Conservation (phyloP, 2,888 invertebrate genomes). For the Parnassius smintheus region DNA sequence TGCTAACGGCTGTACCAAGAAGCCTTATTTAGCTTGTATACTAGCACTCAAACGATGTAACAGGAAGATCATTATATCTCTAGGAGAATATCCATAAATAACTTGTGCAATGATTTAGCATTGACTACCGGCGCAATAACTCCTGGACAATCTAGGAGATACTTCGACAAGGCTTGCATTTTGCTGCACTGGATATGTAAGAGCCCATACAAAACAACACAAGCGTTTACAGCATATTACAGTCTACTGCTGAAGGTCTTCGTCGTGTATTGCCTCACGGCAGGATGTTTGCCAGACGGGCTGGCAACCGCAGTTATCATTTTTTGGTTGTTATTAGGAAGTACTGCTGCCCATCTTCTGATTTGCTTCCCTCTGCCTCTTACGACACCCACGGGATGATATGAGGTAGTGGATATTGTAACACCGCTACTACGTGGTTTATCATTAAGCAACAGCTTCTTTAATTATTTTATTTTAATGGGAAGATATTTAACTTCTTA, state of each 20-base stretch:
- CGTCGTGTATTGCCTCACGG: too few relatives aligned
- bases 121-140: conserved; percentile 24
- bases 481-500: too few relatives aligned
- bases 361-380: too few relatives aligned
- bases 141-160: conserved; percentile 23
- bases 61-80: conserved; percentile 24
- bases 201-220: neutral
- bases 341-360: too few relatives aligned
- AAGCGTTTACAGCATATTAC: neutral
- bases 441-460: neutral
- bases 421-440: too few relatives aligned
- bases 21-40: conserved; percentile 5
- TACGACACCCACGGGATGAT: too few relatives aligned
- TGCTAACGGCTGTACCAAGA: conserved; percentile 4
- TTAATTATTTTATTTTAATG: too few relatives aligned
- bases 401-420: too few relatives aligned
- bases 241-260: too few relatives aligned
- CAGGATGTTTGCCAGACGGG: too few relatives aligned
- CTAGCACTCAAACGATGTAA: conserved; percentile 6
- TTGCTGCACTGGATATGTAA: neutral
- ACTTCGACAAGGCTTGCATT: conserved; percentile 6
- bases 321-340: too few relatives aligned
- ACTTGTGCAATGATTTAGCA: conserved; percentile 18
- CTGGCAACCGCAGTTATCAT: too few relatives aligned
- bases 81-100: conserved; percentile 27